Conservation (phyloP, 2,797 vertebrate species). For the Heteromormyrus szaboi region DNA sequence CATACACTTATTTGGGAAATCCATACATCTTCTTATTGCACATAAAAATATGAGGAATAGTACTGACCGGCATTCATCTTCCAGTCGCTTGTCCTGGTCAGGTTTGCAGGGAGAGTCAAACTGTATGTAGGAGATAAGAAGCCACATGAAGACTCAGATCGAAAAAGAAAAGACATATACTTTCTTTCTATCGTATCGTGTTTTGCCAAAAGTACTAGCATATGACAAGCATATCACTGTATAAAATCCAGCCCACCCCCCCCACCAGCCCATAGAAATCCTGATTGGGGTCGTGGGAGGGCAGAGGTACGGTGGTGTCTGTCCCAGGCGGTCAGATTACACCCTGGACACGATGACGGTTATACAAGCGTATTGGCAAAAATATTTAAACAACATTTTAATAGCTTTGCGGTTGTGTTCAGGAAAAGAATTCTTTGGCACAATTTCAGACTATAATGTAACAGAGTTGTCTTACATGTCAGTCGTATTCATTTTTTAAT, state of each 20-base stretch:
- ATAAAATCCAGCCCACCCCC: background rate
- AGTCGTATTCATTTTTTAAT: background rate
- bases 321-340: background rate
- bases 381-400: conserved; percentile 4
- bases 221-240: background rate
- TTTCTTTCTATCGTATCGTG: background rate
- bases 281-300: background rate
- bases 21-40: background rate
- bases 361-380: background rate
- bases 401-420: background rate
- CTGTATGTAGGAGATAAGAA: background rate
- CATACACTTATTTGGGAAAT: background rate
- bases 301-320: background rate
- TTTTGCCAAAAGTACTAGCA: background rate
- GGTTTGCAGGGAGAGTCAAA: background rate
- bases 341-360: background rate
- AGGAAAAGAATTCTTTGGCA: background rate
- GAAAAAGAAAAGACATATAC: background rate
- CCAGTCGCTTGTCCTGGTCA: background rate
- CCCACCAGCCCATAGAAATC: background rate
- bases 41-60: background rate
- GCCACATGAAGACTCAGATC: background rate
- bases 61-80: background rate
- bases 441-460: background rate
- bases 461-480: background rate